A percentile compares a stretch with the other conserved stretches of the same genome.
Conservation (phyloP, 2,797 vertebrate species). For the Loris lydekkerianus region DNA sequence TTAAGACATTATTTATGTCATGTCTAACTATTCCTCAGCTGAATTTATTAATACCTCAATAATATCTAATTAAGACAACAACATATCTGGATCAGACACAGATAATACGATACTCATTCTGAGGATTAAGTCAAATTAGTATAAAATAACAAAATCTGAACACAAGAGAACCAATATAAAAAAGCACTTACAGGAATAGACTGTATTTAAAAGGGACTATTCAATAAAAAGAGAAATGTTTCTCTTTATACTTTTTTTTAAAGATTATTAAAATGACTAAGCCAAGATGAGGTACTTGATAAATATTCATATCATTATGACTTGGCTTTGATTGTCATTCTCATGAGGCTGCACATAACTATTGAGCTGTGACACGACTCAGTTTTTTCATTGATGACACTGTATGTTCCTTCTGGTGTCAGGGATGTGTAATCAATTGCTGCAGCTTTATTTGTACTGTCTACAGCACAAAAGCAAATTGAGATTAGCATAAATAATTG, state of each 20-base stretch:
- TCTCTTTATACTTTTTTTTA: slow-evolving; percentile 73
- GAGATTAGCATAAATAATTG: slow-evolving; percentile 89
- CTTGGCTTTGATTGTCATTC: slow-evolving; percentile 84
- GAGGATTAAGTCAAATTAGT: slow-evolving; percentile 29
- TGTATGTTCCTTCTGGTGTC: slow-evolving; percentile 81
- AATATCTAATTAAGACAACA: background rate
- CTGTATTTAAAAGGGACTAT: background rate
- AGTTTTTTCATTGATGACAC: slow-evolving; percentile 83
- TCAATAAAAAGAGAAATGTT: slow-evolving; percentile 46
- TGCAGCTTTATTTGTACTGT: slow-evolving; percentile 86
- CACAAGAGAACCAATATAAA: slow-evolving; percentile 6
- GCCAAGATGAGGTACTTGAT: slow-evolving; percentile 82
- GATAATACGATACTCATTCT: background rate
- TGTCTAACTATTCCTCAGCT: slow-evolving; percentile 13
- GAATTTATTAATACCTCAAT: slow-evolving; percentile 11
- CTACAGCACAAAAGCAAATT: slow-evolving; percentile 83
- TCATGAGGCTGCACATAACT: slow-evolving; percentile 82
- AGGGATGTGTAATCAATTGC: slow-evolving; percentile 86
- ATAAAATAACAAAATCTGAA: slow-evolving; percentile 3
- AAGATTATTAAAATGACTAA: slow-evolving; percentile 81
- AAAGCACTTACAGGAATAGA: background rate
- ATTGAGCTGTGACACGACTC: slow-evolving; percentile 82
- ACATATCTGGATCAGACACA: background rate
- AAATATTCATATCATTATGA: slow-evolving; percentile 87
- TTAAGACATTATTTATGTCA: background rate